Evolutionary conservation across 2,113 vertebrate species (phyloP), one percentile per base, ranked within the genome.

Genomic region (Rhea americana): DNA sequence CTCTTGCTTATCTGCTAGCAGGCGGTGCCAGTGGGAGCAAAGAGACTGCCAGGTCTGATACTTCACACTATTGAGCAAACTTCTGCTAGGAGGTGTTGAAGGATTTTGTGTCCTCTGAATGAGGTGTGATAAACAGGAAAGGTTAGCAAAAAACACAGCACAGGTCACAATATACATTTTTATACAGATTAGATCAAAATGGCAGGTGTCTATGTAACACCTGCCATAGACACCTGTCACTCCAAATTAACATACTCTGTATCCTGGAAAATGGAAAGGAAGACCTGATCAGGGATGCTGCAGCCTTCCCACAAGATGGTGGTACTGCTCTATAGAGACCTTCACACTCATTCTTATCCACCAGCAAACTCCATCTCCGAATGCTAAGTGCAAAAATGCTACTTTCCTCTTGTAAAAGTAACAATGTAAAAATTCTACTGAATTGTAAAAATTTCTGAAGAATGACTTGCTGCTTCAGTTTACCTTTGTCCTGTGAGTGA

Each of bases 271-370:
- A 19, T 53, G n/a, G 28, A 25, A 41, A 61, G 39, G 26, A 61
- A 20, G 50, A 21, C 53, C 39, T 35, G 51, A 13, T 0, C 7
- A 41, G 48, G 32, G 35, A 7, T 24, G 32, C 2, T 58, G 56
- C 56, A 8, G 56, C 62, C 14, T 75, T 26, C 73, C 86, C 80
- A 53, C 22, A 1, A 56, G 91, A 37, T 85, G 81, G 75, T 45
- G 50, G 32, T 43, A 21, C 48, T 53, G 43, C 62, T 70, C 63
- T 10, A 11, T 13, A 4, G 21, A 39, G 50, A 24, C 61, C 25
- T 62, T 45, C 1, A 1, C 2, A 0, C 72, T 47, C 53, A 12
- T 73, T 16, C 53, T 37, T 47, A 19, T 45, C 24, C 28, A 41
- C 19, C 19, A 7, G 37, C 62, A 19, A 19, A 15, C 16, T 22